Evolutionary conservation across 2,797 vertebrate species (phyloP).

Genomic region (Masticophis lateralis): DNA sequence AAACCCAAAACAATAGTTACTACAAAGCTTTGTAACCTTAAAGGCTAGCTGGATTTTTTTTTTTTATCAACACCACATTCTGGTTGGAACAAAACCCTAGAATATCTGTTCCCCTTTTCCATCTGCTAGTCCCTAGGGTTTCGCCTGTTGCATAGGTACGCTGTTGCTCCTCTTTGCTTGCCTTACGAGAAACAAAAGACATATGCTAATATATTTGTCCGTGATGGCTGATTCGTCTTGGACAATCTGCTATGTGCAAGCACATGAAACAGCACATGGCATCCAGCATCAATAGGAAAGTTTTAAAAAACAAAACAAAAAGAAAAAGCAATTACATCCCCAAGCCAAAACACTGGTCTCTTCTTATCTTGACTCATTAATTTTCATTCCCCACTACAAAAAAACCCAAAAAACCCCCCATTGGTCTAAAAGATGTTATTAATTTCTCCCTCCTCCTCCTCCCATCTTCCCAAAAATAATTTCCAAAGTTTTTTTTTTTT

Average conservation of each 20-base stretch:
- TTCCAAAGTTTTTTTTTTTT: conserved; percentile 33
- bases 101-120: conserved; percentile 44
- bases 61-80: conserved; percentile 22
- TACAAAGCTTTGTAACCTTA: conserved; percentile 1
- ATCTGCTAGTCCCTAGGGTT: conserved; percentile 51
- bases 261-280: conserved; percentile 57
- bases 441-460: not conserved
- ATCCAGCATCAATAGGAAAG: not conserved
- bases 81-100: conserved; percentile 34
- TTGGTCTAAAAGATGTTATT: conserved; percentile 62
- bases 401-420: conserved; percentile 3
- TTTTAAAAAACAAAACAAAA: too few relatives aligned
- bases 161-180: conserved; percentile 47
- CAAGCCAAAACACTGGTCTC: conserved; percentile 59
- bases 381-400: conserved; percentile 48
- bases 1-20: not conserved
- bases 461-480: conserved; percentile 34
- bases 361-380: conserved; percentile 58
- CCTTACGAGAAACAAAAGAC: conserved; percentile 54
- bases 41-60: conserved; percentile 32
- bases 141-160: conserved; percentile 51
- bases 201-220: conserved; percentile 56
- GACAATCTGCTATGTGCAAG: conserved; percentile 63
- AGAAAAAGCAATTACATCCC: conserved; percentile 44
- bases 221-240: conserved; percentile 59